Conservation (phyloP, 1,140 invertebrate genomes). For the Ceratina australensis region DNA sequence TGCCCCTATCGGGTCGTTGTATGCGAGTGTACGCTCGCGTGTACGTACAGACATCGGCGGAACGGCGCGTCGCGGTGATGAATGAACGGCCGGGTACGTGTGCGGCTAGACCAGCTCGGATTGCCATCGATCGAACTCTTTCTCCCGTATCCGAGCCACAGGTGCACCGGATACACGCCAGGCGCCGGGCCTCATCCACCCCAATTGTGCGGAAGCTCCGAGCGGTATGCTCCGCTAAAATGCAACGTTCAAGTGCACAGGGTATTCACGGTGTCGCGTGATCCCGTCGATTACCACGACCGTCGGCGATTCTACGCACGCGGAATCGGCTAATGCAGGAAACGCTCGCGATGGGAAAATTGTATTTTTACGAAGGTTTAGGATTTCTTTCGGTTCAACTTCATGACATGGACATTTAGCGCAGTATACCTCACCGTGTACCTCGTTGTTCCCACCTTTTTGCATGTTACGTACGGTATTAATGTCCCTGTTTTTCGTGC, state of each 20-base stretch:
- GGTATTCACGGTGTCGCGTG: background rate
- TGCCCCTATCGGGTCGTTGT: constrained; percentile 60
- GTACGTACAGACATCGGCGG: background rate
- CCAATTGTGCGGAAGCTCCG: constrained; percentile 26
- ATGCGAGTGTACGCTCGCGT: background rate
- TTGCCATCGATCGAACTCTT: constrained; percentile 62
- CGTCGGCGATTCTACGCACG: background rate
- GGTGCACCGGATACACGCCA: constrained; percentile 23
- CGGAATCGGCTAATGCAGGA: background rate
- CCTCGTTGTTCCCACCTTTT: constrained; percentile 28
- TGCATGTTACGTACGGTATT: background rate
- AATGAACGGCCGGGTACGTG: constrained; percentile 48
- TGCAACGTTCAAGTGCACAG: constrained; percentile 4
- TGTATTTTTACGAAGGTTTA: background rate
- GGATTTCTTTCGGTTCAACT: background rate
- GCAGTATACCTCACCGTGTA: background rate
- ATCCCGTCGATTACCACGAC: constrained; percentile 14
- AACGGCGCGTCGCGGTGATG: constrained; percentile 3
- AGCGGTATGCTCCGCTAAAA: constrained; percentile 17
- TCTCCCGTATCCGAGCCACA: constrained; percentile 44
- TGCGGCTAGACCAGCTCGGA: constrained; percentile 46
- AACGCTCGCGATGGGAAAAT: constrained; percentile 13
- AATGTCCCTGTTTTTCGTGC: background rate
- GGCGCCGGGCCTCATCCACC: constrained; percentile 25
- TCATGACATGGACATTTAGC: background rate